Evolutionary conservation across 1,140 invertebrate species (phyloP), one percentile per base, ranked within the genome.

Genomic region (Drosophila truncata): DNA sequence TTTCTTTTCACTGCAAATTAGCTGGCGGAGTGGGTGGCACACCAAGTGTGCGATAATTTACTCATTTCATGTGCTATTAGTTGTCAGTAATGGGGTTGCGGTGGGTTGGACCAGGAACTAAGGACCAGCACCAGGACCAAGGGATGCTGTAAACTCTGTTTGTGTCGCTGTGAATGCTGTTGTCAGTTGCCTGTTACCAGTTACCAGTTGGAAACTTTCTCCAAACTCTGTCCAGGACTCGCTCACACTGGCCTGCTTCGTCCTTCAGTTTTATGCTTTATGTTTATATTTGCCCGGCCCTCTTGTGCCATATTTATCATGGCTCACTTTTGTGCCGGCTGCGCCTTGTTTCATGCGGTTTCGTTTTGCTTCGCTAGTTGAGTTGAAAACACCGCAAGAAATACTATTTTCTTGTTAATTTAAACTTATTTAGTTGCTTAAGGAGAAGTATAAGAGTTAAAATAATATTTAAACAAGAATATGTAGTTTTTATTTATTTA

Each of bases 31-130:
- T 33, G 47, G 25, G 67, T 25, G 71, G n/a, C 27, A 37, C 61
- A 35, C 29, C 42, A 50, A 66, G 67, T 74, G 78, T 75, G 84
- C 82, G 77, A 87, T 87, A 87, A 87, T 81, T 87, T 87, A 87
- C 84, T 87, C 84, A 87, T 87, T 87, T 87, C 84, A 87, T 87
- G 84, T 87, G 80, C 80, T 67, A 87, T 87, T 88, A 88, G 77
- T 78, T 88, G 84, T 84, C 77, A 72, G 54, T 67, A 54, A 54
- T 60, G 35, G 74, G 39, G 37, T 44, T 42, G 37, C 37, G 55
- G 42, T 33, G 37, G 50, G 50, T 29, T 25, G 31, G 39, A 13
- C 9, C 42, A 13, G 42, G 29, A 13, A 20, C 23, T n/a, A n/a
- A 42, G n/a, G n/a, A 47, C 46, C 25, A 20, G 47, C 4, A 18